Evolutionary conservation across 2,888 invertebrate species (phyloP).

Genomic region (Mesopsocus fuscifrons): DNA sequence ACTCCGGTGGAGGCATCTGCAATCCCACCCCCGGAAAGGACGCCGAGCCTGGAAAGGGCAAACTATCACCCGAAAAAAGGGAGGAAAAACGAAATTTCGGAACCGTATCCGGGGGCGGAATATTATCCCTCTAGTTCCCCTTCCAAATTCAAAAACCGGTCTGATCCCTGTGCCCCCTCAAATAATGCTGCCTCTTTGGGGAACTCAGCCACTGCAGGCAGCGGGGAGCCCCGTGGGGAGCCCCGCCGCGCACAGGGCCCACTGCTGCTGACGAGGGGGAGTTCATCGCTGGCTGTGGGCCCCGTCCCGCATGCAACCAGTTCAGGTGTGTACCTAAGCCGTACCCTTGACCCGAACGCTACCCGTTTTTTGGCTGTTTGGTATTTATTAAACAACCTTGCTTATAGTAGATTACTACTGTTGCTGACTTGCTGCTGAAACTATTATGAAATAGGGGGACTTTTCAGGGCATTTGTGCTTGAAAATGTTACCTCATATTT

Average conservation of each 20-base stretch:
- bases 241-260: conserved; percentile 23
- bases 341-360: too few relatives aligned
- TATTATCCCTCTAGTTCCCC: conserved; percentile 7
- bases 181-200: conserved; percentile 10
- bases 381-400: too few relatives aligned
- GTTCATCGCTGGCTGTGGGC: conserved; percentile 38
- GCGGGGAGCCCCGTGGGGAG: conserved; percentile 21
- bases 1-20: conserved; percentile 24
- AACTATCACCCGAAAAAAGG: background rate
- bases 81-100: background rate
- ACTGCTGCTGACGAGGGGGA: conserved; percentile 19
- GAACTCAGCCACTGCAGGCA: conserved; percentile 11
- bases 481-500: too few relatives aligned
- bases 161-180: background rate
- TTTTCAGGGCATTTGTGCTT: too few relatives aligned
- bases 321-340: conserved; percentile 42
- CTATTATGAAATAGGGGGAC: too few relatives aligned
- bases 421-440: too few relatives aligned
- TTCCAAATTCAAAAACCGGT: conserved; percentile 8
- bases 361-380: too few relatives aligned
- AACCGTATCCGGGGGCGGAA: background rate
- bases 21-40: conserved; percentile 20
- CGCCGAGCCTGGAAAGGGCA: background rate
- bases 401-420: too few relatives aligned
- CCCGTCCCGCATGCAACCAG: conserved; percentile 45